Conservation (phyloP, 2,888 invertebrate genomes). For the Tachystola acroxantha region DNA sequence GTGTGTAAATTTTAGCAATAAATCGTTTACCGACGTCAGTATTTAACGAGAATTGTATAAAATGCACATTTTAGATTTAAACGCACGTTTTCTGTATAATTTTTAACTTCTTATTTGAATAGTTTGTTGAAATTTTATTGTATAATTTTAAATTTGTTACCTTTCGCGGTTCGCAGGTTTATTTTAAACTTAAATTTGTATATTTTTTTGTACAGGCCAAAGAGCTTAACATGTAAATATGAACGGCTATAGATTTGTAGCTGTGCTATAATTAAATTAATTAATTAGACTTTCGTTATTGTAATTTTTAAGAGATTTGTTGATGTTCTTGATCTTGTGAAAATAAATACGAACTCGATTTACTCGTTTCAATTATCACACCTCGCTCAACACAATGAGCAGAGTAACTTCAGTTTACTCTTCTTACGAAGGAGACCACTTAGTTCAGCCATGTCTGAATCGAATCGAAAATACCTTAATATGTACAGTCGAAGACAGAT, state of each 20-base stretch:
- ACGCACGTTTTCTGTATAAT: conserved; percentile 34
- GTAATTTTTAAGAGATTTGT: conserved; percentile 76
- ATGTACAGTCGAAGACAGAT: no score
- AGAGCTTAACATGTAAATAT: conserved; percentile 73
- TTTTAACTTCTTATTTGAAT: conserved; percentile 61
- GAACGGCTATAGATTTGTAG: conserved; percentile 50
- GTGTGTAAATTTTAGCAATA: conserved; percentile 46
- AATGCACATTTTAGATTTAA: conserved; percentile 16
- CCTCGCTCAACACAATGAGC: no score
- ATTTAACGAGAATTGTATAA: conserved; percentile 28
- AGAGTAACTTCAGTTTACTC: no score
- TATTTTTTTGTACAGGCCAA: conserved; percentile 69
- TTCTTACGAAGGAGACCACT: no score
- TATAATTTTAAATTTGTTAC: conserved; percentile 72
- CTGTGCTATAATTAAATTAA: conserved; percentile 33
- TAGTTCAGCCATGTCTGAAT: no score
- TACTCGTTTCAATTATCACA: conserved; percentile 3
- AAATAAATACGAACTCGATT: conserved; percentile 64
- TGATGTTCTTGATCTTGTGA: conserved; percentile 77
- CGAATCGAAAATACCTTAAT: no score
- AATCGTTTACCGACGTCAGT: conserved; percentile 55
- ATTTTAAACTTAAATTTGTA: conserved; percentile 44
- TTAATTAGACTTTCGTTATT: conserved; percentile 67
- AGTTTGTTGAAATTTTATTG: conserved; percentile 71
- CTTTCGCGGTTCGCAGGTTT: conserved; percentile 60